Percentiles rank a stretch among this genome's conserved stretches.
phyloP scores from a whole-genome alignment of 2,113 vertebrate species.

The Toxotes jaculatrix region DNA sequence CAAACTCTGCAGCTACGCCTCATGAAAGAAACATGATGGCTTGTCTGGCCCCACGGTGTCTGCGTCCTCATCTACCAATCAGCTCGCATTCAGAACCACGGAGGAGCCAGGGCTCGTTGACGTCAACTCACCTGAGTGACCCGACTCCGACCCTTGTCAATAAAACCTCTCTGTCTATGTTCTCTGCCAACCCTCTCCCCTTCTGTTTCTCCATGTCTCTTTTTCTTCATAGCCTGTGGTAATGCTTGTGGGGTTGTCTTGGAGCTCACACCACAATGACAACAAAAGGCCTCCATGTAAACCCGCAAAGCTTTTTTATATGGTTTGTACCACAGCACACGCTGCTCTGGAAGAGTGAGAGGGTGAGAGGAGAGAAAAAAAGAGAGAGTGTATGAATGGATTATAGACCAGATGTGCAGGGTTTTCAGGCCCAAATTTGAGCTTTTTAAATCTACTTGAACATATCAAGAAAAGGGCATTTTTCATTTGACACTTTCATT shows the following conservation, averaged over 20 bases:
- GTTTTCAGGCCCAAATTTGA: too few relatives aligned
- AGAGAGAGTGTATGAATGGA: too few relatives aligned
- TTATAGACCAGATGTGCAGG: too few relatives aligned
- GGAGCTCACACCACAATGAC: not conserved
- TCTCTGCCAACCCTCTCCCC: not conserved
- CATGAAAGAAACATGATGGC: slow-evolving; percentile 59
- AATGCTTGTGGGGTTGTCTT: not conserved
- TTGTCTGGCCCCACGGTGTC: slow-evolving; percentile 6
- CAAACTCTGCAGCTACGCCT: slow-evolving; percentile 49
- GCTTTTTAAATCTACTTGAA: too few relatives aligned
- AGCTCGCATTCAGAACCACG: slow-evolving; percentile 5
- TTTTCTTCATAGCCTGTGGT: slow-evolving; percentile 14
- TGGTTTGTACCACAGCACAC: not conserved
- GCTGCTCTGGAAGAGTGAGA: not conserved
- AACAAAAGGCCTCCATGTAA: not conserved
- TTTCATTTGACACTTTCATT: too few relatives aligned
- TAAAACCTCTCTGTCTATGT: not conserved
- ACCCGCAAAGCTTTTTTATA: not conserved
- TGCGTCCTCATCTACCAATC: slow-evolving; percentile 32
- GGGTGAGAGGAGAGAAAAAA: too few relatives aligned
- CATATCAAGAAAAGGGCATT: too few relatives aligned
- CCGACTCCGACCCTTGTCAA: slow-evolving; percentile 28
- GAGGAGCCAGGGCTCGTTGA: slow-evolving; percentile 4
- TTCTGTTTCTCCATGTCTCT: not conserved
- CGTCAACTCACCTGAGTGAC: slow-evolving; percentile 36